These are phyloP conservation scores for Rhyacophila brunnea DNA, from an alignment of 1,140 invertebrate species.

Conservation along the genomic window DNA sequence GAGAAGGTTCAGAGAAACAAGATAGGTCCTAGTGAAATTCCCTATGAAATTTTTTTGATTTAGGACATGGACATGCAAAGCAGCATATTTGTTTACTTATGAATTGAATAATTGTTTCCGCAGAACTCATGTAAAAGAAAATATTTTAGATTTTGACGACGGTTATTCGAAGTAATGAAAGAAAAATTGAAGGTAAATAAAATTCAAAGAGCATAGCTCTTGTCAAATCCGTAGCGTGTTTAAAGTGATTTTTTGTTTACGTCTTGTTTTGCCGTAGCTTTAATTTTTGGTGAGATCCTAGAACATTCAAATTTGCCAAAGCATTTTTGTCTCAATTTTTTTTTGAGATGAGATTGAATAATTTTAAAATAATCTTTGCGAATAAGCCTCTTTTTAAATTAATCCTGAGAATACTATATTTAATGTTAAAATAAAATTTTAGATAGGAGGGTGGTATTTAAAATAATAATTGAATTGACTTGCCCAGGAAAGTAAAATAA, in stretches of 20 bases:
- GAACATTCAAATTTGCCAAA: constrained; percentile 25
- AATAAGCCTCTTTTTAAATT: no score
- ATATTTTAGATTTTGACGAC: no score
- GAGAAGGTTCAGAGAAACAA: no score
- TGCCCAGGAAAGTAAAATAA: constrained; percentile 11
- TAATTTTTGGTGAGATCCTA: constrained; percentile 6
- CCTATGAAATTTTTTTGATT: neutral
- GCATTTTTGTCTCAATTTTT: constrained; percentile 17
- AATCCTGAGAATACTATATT: neutral
- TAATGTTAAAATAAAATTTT: neutral
- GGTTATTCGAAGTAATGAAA: no score
- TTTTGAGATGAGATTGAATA: constrained; percentile 23
- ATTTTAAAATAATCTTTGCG: neutral
- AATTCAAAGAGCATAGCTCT: constrained; percentile 12
- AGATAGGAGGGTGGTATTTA: neutral
- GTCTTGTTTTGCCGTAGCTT: constrained; percentile 23
- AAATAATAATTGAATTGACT: constrained; percentile 5
- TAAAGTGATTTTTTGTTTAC: constrained; percentile 12
- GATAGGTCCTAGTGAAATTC: no score
- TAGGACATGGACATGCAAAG: neutral
- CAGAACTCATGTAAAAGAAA: no score
- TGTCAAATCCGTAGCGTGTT: constrained; percentile 20
- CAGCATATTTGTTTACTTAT: neutral
- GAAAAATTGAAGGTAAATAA: constrained; percentile 2
- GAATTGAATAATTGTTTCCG: neutral